These are phyloP conservation scores for Prenolepis imparis DNA, from an alignment of 2,888 invertebrate species.

Conservation along the genomic window DNA sequence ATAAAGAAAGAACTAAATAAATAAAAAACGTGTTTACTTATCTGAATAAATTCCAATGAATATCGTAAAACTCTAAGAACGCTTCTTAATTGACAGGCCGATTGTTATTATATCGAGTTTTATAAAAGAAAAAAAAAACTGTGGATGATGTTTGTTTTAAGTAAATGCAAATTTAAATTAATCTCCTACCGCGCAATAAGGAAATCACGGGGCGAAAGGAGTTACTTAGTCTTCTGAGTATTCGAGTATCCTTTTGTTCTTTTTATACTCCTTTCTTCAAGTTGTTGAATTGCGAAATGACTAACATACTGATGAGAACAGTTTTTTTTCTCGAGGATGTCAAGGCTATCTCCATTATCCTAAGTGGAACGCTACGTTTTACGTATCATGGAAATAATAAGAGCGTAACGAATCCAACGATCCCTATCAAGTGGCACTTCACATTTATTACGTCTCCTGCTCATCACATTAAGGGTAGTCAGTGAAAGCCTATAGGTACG, in stretches of 20 bases:
- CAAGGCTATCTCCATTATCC: conserved; percentile 45
- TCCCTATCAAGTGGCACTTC: conserved; percentile 32
- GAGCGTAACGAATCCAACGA: conserved; percentile 43
- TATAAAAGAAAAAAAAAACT: not conserved
- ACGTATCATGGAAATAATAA: conserved; percentile 28
- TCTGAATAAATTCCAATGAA: not conserved
- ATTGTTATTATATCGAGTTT: conserved; percentile 15
- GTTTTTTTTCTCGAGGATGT: conserved; percentile 38
- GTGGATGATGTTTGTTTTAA: not conserved
- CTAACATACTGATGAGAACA: conserved; percentile 15
- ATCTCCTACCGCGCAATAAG: not conserved
- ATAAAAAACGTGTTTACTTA: not conserved
- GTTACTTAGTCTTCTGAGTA: conserved; percentile 26
- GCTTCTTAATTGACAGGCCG: conserved; percentile 4
- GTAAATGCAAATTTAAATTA: conserved; percentile 38
- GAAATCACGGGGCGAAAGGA: conserved; percentile 4
- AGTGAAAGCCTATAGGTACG: not conserved
- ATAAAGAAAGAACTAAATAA: conserved; percentile 6
- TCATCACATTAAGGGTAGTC: conserved; percentile 34
- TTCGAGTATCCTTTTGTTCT: not conserved
- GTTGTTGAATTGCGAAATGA: conserved; percentile 7
- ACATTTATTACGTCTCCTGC: conserved; percentile 20
- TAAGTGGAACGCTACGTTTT: conserved; percentile 41
- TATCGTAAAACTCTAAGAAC: conserved; percentile 3
- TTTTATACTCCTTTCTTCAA: not conserved